Evolutionary conservation across 1,140 invertebrate species (phyloP).

Genomic region (Ceratina australensis): DNA sequence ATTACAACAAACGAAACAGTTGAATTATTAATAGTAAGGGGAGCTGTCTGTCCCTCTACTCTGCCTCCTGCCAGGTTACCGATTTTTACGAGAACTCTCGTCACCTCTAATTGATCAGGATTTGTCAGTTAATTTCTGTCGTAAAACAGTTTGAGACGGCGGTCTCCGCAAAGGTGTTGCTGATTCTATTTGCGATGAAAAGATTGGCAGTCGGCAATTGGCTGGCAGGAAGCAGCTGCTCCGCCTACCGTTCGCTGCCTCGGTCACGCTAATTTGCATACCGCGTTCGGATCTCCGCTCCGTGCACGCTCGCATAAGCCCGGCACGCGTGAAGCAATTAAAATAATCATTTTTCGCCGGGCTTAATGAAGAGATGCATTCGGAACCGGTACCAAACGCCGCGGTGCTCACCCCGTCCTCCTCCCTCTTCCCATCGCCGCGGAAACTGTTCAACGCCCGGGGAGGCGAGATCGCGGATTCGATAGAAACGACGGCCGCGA

Average conservation of each 20-base stretch:
- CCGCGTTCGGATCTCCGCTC: slow-evolving; percentile 9
- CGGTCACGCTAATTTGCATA: slow-evolving; percentile 50
- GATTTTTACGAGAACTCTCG: too few species aligned
- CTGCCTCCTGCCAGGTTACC: too few species aligned
- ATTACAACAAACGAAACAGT: too few species aligned
- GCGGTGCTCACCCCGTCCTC: not conserved
- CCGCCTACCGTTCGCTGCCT: slow-evolving; percentile 34
- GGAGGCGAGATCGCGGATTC: slow-evolving; percentile 4
- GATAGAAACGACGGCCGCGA: not conserved
- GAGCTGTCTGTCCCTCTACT: too few species aligned
- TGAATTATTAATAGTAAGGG: too few species aligned
- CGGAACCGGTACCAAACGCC: not conserved
- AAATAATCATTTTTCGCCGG: slow-evolving; percentile 10
- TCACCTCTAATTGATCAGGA: not conserved
- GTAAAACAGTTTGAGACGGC: not conserved
- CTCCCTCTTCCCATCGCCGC: too few species aligned
- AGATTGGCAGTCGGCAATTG: slow-evolving; percentile 47
- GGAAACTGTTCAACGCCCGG: not conserved
- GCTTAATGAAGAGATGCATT: not conserved
- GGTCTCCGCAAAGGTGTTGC: slow-evolving; percentile 35
- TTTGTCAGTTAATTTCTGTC: not conserved
- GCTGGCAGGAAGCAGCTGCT: slow-evolving; percentile 44
- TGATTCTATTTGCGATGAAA: slow-evolving; percentile 40
- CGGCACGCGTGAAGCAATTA: slow-evolving; percentile 12
- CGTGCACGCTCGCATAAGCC: not conserved